Base-by-base conservation (phyloP, 2,888 invertebrate genomes). In the Belgica antarctica region DNA sequence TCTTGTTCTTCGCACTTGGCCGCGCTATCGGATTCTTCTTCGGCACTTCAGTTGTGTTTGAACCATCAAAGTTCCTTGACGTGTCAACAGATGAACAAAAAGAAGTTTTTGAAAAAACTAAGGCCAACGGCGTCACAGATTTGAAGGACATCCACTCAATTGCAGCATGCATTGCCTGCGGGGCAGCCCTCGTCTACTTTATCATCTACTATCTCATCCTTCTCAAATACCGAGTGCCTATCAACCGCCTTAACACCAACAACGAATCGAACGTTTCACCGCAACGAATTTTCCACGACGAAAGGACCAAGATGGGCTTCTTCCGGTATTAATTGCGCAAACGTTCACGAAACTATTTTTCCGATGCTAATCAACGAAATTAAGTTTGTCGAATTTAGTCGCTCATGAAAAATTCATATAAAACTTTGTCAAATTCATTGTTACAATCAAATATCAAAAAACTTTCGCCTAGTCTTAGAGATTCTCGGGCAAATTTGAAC, bases 261-360 rank as follows among this genome's bases (percentile, higher is more conserved):
- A 71, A 86, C 78, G 87, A 87, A 76, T 80, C 83, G 24, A 65
- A 73, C 41, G 79, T 78, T 76, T 89, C 90, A 15, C 90, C 90
- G 1, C 83, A 91, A 77, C 82, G 90, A 74, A 89, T 91, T 10
- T 91, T 91, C 76, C 90, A 91, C 79, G 90, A 91, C 76, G 89
- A 89, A 75, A 83, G 89, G 75, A 89, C 89, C 72, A 86, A 87
- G 76, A 90, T 90, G 79, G 90, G 89, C 72, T 89, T 90, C 77
- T 91, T 90, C 82, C 86, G 90, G 78, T 91, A 90, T 79, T 91
- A 83, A 84, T 5, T 41, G n/a, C n/a, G n/a, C n/a, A n/a, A n/a
- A n/a, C n/a, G n/a, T n/a, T n/a, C n/a, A n/a, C n/a, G n/a, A n/a
- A n/a, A n/a, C n/a, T n/a, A n/a, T n/a, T n/a, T n/a, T n/a, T n/a